Conservation (phyloP, 2,797 vertebrate genomes). For the Neoniphon sammara region DNA sequence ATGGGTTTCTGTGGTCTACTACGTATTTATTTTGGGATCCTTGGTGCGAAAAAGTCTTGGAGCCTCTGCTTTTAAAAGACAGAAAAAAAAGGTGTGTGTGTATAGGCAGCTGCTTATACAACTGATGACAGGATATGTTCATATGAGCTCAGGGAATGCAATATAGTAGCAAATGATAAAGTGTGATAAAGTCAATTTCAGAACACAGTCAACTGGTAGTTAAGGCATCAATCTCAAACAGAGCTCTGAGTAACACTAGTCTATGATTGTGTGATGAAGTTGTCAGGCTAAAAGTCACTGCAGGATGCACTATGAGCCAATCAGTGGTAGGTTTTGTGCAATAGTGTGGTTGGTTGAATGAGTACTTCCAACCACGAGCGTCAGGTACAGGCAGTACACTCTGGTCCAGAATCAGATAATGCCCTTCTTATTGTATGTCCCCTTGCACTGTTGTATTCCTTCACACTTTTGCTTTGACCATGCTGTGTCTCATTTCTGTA, state of each 20-base stretch:
- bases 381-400: constrained; percentile 53
- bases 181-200: constrained; percentile 51
- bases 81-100: background rate
- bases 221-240: background rate
- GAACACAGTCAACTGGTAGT: constrained; percentile 22
- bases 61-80: constrained; percentile 19
- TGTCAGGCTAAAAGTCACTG: constrained; percentile 51
- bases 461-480: constrained; percentile 45
- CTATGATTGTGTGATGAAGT: constrained; percentile 55
- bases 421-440: constrained; percentile 43
- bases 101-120: constrained; percentile 34
- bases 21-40: too few species aligned
- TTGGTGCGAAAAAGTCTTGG: background rate
- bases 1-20: background rate
- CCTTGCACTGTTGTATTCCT: constrained; percentile 52
- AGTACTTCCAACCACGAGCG: constrained; percentile 57
- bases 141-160: constrained; percentile 79
- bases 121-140: constrained; percentile 29
- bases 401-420: constrained; percentile 49
- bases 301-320: constrained; percentile 38
- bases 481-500: constrained; percentile 72
- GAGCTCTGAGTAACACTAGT: constrained; percentile 11
- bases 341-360: constrained; percentile 67
- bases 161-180: constrained; percentile 68
- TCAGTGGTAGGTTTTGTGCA: constrained; percentile 69